Evolutionary conservation across 2,113 vertebrate species (phyloP).

Genomic region (Hyaena hyaena): DNA sequence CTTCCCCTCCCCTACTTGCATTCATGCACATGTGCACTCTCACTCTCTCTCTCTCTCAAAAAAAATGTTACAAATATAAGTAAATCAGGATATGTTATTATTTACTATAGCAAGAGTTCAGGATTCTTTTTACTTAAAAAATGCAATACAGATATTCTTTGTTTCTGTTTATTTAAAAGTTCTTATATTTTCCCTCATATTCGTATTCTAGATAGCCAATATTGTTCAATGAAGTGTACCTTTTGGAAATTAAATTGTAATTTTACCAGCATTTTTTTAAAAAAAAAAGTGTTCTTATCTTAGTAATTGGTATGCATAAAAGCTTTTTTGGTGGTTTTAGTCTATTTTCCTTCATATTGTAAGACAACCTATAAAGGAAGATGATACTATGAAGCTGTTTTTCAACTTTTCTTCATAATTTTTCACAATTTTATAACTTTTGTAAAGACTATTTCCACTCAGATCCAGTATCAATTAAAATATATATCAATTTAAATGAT

Average conservation of each 20-base stretch:
- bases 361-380: not conserved
- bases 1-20: too few relatives aligned
- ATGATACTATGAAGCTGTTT: not conserved
- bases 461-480: not conserved
- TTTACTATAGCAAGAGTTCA: not conserved
- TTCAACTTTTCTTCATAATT: not conserved
- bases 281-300: not conserved
- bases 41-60: too few relatives aligned
- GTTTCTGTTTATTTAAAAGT: not conserved
- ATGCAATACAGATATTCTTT: not conserved
- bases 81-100: not conserved
- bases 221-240: not conserved
- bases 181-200: not conserved
- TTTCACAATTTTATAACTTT: not conserved
- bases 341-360: not conserved
- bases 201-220: not conserved
- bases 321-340: not conserved
- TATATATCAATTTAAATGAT: too few relatives aligned
- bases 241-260: not conserved
- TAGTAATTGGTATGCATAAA: not conserved
- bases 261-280: constrained; percentile 20
- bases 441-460: not conserved
- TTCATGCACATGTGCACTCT: too few relatives aligned
- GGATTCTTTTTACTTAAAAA: not conserved
- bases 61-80: not conserved